phyloP scores from a whole-genome alignment of 2,888 invertebrate species.

The Drosophila atroscutellata region DNA sequence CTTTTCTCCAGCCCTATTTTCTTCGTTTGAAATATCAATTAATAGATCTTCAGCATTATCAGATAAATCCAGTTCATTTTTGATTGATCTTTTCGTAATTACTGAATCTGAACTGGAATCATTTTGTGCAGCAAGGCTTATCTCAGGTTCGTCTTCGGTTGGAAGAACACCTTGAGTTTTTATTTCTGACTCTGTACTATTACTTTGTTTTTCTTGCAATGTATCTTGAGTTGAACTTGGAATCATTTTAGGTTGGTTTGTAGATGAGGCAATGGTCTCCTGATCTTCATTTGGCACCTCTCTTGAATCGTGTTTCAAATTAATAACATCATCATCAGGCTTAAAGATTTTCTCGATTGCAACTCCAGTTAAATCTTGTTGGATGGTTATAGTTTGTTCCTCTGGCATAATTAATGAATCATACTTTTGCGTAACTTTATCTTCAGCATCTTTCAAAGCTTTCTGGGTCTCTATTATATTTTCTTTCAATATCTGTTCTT shows the following conservation, averaged over 20 bases:
- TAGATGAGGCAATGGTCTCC: neutral
- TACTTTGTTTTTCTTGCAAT: neutral
- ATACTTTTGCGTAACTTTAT: neutral
- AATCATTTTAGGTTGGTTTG: neutral
- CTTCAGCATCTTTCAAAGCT: neutral
- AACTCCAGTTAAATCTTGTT: neutral
- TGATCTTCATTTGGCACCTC: neutral
- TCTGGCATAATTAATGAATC: neutral
- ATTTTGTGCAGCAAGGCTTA: neutral
- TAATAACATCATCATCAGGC: neutral
- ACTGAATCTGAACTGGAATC: neutral
- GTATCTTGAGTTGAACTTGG: neutral
- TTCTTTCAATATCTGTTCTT: neutral
- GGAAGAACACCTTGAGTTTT: neutral
- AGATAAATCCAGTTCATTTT: no score
- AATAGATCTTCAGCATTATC: neutral
- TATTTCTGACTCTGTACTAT: neutral
- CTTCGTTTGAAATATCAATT: no score
- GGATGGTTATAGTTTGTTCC: neutral
- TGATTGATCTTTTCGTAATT: neutral
- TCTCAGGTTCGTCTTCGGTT: neutral
- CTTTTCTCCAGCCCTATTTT: neutral
- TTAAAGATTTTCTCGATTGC: neutral
- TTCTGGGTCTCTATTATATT: neutral
- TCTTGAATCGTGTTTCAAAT: neutral